Evolutionary conservation across 1,140 invertebrate species (phyloP).

Genomic region (Gryon sp.): DNA sequence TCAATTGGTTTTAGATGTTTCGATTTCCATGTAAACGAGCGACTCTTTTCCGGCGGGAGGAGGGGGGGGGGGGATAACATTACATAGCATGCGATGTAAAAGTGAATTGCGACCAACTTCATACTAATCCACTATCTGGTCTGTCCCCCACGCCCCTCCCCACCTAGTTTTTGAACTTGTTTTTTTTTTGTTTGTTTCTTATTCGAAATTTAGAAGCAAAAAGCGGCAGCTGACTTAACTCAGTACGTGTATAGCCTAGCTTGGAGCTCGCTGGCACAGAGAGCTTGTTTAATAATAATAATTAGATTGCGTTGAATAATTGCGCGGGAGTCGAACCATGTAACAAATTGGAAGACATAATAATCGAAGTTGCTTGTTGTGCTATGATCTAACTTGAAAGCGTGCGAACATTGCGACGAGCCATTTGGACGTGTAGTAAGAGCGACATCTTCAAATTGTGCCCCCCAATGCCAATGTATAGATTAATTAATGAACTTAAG

Average conservation of each 20-base stretch:
- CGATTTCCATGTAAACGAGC: conserved; percentile 53
- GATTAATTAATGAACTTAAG: conserved; percentile 19
- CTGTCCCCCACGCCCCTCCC: conserved; percentile 19
- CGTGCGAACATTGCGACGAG: too few relatives aligned
- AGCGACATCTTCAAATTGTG: conserved; percentile 45
- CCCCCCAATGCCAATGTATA: conserved; percentile 50
- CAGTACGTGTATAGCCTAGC: too few relatives aligned
- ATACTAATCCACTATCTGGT: conserved; percentile 45
- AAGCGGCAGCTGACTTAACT: too few relatives aligned
- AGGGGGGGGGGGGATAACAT: conserved; percentile 41
- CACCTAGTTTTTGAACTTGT: conserved; percentile 45
- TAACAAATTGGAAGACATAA: conserved; percentile 17
- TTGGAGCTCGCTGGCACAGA: conserved; percentile 43
- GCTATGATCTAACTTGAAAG: conserved; percentile 26
- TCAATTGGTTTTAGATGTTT: conserved; percentile 38
- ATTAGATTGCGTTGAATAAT: conserved; percentile 41
- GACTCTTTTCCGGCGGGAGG: too few relatives aligned
- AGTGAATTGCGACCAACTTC: conserved; percentile 28
- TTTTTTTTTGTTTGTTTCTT: not conserved
- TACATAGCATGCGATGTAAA: conserved; percentile 52
- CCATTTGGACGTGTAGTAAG: too few relatives aligned
- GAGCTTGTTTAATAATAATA: conserved; percentile 37
- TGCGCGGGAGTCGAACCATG: conserved; percentile 15
- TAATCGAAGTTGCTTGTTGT: conserved; percentile 33
- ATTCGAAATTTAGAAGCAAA: not conserved